Conservation (phyloP, 2,888 invertebrate species). For the Lysandra bellargus region DNA sequence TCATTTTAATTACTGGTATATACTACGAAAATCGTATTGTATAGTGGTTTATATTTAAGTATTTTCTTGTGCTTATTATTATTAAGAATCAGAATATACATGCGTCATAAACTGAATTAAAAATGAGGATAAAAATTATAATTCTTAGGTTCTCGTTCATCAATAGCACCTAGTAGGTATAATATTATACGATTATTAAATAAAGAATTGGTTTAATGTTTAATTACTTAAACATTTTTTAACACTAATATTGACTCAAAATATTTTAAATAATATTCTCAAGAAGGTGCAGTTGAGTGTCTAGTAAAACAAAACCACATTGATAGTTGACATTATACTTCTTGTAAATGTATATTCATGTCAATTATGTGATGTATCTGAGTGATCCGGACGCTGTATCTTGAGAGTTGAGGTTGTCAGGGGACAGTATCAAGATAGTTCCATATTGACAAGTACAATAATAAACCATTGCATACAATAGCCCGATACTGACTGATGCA, state of each 20-base stretch:
- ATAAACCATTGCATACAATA: slow-evolving; percentile 58
- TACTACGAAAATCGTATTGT: slow-evolving; percentile 23
- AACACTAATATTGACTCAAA: no score
- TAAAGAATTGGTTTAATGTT: no score
- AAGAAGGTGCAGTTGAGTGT: background rate
- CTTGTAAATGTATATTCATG: slow-evolving; percentile 15
- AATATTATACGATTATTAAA: no score
- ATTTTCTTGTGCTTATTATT: background rate
- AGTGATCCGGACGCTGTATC: slow-evolving; percentile 40
- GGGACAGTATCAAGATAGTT: slow-evolving; percentile 47
- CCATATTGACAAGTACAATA: slow-evolving; percentile 54
- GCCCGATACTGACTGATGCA: slow-evolving; percentile 54
- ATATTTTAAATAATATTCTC: background rate
- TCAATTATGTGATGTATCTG: slow-evolving; percentile 33
- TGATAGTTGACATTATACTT: background rate
- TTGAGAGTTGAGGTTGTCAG: slow-evolving; percentile 43
- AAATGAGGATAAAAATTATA: no score
- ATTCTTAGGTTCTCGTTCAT: no score
- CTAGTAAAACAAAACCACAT: background rate
- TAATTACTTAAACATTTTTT: no score
- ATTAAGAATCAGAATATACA: background rate
- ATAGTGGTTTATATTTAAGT: slow-evolving; percentile 4
- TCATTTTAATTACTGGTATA: slow-evolving; percentile 28
- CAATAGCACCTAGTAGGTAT: no score
- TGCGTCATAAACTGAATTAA: slow-evolving; percentile 9